phyloP scores from a whole-genome alignment of 2,113 vertebrate genomes.

The Hemiscyllium ocellatum region DNA sequence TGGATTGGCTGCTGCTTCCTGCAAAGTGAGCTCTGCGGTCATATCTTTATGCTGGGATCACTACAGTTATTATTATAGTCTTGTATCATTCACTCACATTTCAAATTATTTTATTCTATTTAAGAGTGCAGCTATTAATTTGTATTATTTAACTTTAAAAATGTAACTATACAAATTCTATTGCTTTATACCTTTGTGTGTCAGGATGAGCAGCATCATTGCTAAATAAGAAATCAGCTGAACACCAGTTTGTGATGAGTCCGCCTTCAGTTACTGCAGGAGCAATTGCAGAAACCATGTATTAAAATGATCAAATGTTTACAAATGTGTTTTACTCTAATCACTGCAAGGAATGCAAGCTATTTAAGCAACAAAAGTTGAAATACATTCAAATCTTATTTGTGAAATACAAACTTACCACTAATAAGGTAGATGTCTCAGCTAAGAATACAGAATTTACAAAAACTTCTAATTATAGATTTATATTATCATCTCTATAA shows the following conservation, averaged over 20 bases:
- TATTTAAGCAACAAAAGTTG: not conserved
- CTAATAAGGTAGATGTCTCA: not conserved
- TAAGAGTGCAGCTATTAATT: not conserved
- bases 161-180: not conserved
- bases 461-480: not conserved
- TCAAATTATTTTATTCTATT: not conserved
- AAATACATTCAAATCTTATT: not conserved
- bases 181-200: constrained; percentile 54
- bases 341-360: not conserved
- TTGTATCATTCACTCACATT: not conserved
- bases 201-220: constrained; percentile 56
- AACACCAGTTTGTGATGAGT: constrained; percentile 22
- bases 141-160: not conserved
- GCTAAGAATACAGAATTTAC: not conserved
- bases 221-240: constrained; percentile 60
- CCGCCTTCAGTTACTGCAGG: constrained; percentile 54
- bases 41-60: not conserved
- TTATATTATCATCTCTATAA: not conserved
- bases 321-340: not conserved
- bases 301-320: not conserved
- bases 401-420: not conserved
- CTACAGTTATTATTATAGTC: not conserved
- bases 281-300: constrained; percentile 20
- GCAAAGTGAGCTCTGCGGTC: not conserved
- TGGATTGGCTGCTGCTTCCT: not conserved